A percentile compares a stretch with the other conserved stretches of the same genome.
Evolutionary conservation across 2,113 vertebrate genomes (phyloP).

Genomic region (Montifringilla adamsi): DNA sequence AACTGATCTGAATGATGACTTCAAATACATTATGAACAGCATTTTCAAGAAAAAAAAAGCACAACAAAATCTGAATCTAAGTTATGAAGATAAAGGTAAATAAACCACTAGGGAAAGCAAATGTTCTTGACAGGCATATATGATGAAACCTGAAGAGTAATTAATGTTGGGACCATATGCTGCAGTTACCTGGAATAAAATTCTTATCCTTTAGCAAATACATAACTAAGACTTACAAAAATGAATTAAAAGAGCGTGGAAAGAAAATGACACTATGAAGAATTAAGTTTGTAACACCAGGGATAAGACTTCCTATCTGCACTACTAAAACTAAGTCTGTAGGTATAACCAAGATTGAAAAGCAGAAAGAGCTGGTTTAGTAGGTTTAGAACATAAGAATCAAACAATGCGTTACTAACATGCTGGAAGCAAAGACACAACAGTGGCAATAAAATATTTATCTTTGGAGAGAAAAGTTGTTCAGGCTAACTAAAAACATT

Average conservation of each 20-base stretch:
- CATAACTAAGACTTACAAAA: background rate
- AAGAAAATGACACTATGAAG: background rate
- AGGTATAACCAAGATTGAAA: background rate
- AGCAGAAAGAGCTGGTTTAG: background rate
- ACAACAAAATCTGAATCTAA: background rate
- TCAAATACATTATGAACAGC: background rate
- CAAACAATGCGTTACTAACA: background rate
- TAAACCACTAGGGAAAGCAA: background rate
- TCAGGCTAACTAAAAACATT: constrained; percentile 41
- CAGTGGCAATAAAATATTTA: background rate
- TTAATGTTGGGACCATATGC: background rate
- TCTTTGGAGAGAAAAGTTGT: constrained; percentile 17
- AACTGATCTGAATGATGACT: background rate
- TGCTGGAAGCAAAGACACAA: background rate
- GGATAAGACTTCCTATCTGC: background rate
- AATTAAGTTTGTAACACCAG: background rate
- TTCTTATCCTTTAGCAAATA: background rate
- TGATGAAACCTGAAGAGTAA: background rate
- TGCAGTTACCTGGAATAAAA: background rate
- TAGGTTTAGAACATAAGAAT: background rate
- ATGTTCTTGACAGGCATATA: background rate
- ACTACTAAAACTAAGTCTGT: background rate
- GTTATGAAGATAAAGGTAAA: background rate
- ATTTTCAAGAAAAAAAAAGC: background rate
- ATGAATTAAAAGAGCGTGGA: background rate